Evolutionary conservation across 2,797 vertebrate species (phyloP).

Genomic region (Pseudomugil tenellus): DNA sequence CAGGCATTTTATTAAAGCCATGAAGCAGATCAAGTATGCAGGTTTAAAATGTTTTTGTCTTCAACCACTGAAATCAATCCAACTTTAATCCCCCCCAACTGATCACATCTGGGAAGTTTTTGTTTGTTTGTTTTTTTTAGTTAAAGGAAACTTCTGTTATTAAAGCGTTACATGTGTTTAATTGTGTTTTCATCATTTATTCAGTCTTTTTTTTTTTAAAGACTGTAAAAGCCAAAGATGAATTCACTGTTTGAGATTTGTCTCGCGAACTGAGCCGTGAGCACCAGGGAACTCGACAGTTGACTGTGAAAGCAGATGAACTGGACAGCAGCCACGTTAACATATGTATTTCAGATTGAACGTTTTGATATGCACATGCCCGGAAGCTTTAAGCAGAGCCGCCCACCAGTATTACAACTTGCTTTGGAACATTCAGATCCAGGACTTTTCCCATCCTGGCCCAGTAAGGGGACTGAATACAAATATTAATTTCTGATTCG

Average conservation of each 20-base stretch:
- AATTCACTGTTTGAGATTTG: slow-evolving; percentile 55
- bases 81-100: slow-evolving; percentile 12
- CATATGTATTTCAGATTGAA: slow-evolving; percentile 25
- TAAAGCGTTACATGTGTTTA: slow-evolving; percentile 62
- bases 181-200: slow-evolving; percentile 61
- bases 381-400: slow-evolving; percentile 23
- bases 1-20: slow-evolving; percentile 31
- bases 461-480: slow-evolving; percentile 6
- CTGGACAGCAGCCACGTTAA: slow-evolving; percentile 24
- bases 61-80: slow-evolving; percentile 14
- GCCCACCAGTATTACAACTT: neutral
- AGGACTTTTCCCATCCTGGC: neutral
- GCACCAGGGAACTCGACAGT: slow-evolving; percentile 37
- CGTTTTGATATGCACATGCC: slow-evolving; percentile 28
- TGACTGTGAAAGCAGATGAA: slow-evolving; percentile 31
- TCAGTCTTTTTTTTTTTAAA: slow-evolving; percentile 28
- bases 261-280: slow-evolving; percentile 42
- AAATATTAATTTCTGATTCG: slow-evolving; percentile 20
- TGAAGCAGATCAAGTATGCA: slow-evolving; percentile 31
- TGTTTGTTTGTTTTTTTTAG: slow-evolving; percentile 62
- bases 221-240: slow-evolving; percentile 65
- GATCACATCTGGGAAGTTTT: slow-evolving; percentile 41
- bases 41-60: slow-evolving; percentile 26
- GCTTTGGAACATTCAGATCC: neutral
- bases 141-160: slow-evolving; percentile 58